Percentiles rank a stretch among this genome's conserved stretches.
Conservation (phyloP, 2,797 vertebrate species). For the Sebastes cheni region DNA sequence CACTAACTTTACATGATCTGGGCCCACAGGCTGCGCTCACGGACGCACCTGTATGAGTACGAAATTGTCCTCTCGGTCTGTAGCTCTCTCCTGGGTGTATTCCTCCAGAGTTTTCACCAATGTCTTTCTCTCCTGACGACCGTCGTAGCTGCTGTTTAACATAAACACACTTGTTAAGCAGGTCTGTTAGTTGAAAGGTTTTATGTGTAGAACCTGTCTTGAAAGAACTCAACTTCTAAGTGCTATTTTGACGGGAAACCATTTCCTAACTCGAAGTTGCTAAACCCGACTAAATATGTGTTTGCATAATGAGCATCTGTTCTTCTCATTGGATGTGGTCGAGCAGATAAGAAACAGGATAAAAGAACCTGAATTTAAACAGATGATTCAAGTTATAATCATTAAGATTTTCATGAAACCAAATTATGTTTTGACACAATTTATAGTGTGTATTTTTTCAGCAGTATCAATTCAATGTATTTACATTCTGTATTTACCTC, state of each 20-base stretch:
- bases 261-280: neutral
- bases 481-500: neutral
- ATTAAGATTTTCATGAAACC: neutral
- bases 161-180: neutral
- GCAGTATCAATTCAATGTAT: neutral
- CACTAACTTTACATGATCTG: neutral
- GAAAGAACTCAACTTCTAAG: neutral
- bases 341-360: neutral
- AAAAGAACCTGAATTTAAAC: neutral
- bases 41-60: conserved; percentile 82
- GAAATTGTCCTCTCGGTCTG: conserved; percentile 86
- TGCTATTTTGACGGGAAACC: neutral
- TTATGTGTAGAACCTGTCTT: neutral
- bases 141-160: conserved; percentile 80
- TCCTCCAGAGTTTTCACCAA: conserved; percentile 88
- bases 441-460: neutral
- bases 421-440: neutral
- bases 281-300: neutral
- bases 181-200: neutral
- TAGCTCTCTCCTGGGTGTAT: conserved; percentile 83
- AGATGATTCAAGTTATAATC: neutral
- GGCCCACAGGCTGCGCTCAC: neutral
- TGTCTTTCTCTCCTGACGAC: conserved; percentile 81
- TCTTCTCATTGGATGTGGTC: neutral
- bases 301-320: neutral